A percentile compares a stretch with the other conserved stretches of the same genome.
These are phyloP conservation scores for Byasa hedistus DNA, from an alignment of 2,888 invertebrate genomes.

Conservation along the genomic window DNA sequence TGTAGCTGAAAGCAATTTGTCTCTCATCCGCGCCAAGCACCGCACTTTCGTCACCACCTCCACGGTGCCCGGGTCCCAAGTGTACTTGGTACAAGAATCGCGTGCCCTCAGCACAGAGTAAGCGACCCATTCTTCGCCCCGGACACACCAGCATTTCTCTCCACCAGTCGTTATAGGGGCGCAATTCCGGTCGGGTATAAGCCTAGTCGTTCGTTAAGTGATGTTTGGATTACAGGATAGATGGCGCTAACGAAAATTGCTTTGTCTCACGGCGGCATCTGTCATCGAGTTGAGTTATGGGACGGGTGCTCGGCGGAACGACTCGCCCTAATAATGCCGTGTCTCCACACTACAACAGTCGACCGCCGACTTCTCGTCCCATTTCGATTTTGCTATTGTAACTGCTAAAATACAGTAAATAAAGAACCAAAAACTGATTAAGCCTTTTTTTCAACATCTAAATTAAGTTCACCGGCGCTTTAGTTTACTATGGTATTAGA, in stretches of 20 bases:
- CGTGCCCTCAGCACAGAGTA: constrained; percentile 81
- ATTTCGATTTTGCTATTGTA: constrained; percentile 55
- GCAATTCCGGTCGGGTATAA: constrained; percentile 77
- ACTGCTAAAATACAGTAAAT: constrained; percentile 65
- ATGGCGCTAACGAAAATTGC: constrained; percentile 43
- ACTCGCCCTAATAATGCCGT: constrained; percentile 72
- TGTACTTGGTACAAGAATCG: constrained; percentile 93
- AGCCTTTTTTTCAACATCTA: constrained; percentile 74
- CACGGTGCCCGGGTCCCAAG: constrained; percentile 94
- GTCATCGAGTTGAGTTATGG: constrained; percentile 44
- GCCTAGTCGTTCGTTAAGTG: constrained; percentile 76
- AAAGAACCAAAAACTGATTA: constrained; percentile 70
- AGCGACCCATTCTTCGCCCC: constrained; percentile 53
- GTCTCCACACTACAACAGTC: constrained; percentile 65
- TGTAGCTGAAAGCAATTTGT: constrained; percentile 95
- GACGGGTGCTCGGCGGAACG: constrained; percentile 69
- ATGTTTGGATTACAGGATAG: constrained; percentile 52
- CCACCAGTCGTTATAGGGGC: constrained; percentile 63
- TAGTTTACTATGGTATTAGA: constrained; percentile 54
- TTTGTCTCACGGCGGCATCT: constrained; percentile 46
- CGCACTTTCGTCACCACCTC: constrained; percentile 98
- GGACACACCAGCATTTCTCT: constrained; percentile 69
- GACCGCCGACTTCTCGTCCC: constrained; percentile 71
- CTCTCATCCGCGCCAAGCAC: constrained; percentile 98
- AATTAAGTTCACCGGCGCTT: constrained; percentile 66